A percentile compares a stretch with the other conserved stretches of the same genome.
phyloP scores from a whole-genome alignment of 2,797 vertebrate genomes.

The Spinus olivaceus region DNA sequence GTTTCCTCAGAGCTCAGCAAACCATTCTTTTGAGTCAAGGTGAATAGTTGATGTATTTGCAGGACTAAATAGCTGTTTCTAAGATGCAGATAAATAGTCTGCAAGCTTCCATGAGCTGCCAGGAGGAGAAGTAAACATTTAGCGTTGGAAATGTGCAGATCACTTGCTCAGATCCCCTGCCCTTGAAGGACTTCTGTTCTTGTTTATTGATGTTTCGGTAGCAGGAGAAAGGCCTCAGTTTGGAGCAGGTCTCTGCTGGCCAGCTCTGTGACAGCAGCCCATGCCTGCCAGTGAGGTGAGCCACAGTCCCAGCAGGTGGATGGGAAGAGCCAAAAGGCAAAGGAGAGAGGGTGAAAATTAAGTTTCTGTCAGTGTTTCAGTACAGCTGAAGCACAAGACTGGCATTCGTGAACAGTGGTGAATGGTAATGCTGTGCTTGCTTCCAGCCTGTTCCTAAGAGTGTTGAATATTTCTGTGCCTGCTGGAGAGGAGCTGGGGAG shows the following conservation, averaged over 20 bases:
- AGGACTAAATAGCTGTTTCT: slow-evolving; percentile 10
- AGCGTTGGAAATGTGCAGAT: neutral
- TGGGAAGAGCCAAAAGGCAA: neutral
- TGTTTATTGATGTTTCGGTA: neutral
- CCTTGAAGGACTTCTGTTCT: neutral
- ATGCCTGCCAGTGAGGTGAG: neutral
- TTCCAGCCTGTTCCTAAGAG: neutral
- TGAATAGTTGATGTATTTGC: neutral
- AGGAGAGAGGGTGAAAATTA: neutral
- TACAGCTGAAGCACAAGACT: neutral
- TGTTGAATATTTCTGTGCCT: neutral
- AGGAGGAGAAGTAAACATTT: neutral
- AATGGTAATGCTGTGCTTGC: neutral
- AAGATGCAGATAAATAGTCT: neutral
- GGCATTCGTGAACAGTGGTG: neutral
- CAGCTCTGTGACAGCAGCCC: neutral
- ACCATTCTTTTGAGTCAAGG: slow-evolving; percentile 21
- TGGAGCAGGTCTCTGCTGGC: neutral
- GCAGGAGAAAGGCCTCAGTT: neutral
- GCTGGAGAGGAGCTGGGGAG: neutral
- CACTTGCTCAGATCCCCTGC: neutral
- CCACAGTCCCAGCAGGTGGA: neutral
- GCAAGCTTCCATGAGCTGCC: neutral
- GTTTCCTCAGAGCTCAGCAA: neutral
- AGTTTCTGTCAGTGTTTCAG: neutral